These are phyloP conservation scores for Parotocinclus haroldoi DNA, from an alignment of 2,797 vertebrate species.

Conservation along the genomic window DNA sequence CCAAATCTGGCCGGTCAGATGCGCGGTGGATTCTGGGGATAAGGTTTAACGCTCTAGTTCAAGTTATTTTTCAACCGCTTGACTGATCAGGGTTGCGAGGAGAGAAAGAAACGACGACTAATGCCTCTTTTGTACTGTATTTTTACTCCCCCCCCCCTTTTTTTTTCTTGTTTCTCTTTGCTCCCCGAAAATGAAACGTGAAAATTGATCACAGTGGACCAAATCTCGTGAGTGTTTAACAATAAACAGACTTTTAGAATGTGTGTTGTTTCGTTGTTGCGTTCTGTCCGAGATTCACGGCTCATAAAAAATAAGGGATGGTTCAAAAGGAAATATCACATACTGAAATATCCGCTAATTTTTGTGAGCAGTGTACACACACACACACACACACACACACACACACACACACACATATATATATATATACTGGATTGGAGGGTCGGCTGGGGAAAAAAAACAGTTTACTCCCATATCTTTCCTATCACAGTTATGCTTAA, in stretches of 20 bases:
- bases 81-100: conserved; percentile 58
- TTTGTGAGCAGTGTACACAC: too few species aligned
- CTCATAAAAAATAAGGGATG: too few species aligned
- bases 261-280: conserved; percentile 9
- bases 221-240: conserved; percentile 79
- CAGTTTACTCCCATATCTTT: too few species aligned
- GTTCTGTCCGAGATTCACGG: not conserved
- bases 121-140: conserved; percentile 70
- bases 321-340: too few species aligned
- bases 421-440: too few species aligned
- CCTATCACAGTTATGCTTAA: too few species aligned
- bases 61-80: conserved; percentile 46
- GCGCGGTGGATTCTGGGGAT: not conserved
- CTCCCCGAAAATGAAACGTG: conserved; percentile 70
- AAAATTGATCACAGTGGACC: conserved; percentile 75
- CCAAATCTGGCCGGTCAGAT: too few species aligned
- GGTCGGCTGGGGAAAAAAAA: too few species aligned
- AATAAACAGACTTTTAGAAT: conserved; percentile 75
- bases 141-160: conserved; percentile 68
- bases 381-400: too few species aligned
- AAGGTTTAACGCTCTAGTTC: conserved; percentile 33
- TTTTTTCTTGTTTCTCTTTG: conserved; percentile 34
- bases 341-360: too few species aligned
- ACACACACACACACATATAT: too few species aligned
- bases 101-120: conserved; percentile 54